Percentiles rank a stretch among this genome's conserved stretches.
Evolutionary conservation across 1,140 invertebrate genomes (phyloP).

Genomic region (Brachionus plicatilis): DNA sequence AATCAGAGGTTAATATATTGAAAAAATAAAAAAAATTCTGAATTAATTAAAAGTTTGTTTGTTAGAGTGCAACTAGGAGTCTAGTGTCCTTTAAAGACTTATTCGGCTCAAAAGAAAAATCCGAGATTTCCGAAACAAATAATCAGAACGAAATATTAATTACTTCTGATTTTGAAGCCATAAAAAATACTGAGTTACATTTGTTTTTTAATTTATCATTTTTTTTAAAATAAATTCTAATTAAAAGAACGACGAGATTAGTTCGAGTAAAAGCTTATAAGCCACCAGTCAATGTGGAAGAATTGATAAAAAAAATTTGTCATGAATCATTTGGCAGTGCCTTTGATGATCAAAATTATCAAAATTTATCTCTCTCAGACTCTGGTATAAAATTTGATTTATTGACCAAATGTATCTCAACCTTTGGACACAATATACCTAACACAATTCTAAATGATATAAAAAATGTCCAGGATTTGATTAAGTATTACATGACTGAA

Average conservation of each 20-base stretch:
- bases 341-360: constrained; percentile 9
- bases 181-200: background rate
- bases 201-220: background rate
- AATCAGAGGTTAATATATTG: background rate
- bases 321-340: background rate
- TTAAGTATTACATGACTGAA: background rate
- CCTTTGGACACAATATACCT: constrained; percentile 23
- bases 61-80: background rate
- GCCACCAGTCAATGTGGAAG: constrained; percentile 4
- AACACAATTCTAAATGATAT: constrained; percentile 9
- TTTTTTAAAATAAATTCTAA: background rate
- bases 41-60: background rate
- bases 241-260: constrained; percentile 15
- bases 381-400: background rate
- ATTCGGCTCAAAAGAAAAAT: constrained; percentile 16
- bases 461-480: constrained; percentile 1
- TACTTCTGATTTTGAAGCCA: background rate
- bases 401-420: constrained; percentile 1
- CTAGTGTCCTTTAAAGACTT: constrained; percentile 2
- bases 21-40: background rate
- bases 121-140: background rate
- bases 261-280: constrained; percentile 33
- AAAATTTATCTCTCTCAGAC: background rate
- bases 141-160: background rate
- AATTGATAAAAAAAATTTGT: constrained; percentile 21